Evolutionary conservation across 1,140 invertebrate species (phyloP).

Genomic region (Danaus melanippus): DNA sequence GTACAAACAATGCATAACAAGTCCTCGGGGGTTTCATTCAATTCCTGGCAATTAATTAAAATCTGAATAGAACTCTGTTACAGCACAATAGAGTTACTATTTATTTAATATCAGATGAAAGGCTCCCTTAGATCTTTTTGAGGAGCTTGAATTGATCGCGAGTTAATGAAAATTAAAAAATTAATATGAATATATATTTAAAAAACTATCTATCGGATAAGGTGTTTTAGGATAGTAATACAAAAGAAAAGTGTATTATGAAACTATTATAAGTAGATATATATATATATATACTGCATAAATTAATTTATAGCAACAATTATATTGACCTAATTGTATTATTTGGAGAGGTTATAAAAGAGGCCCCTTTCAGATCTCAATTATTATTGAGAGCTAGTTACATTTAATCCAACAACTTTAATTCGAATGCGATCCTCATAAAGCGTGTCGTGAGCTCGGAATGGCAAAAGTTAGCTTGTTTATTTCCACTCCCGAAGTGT

Average conservation of each 20-base stretch:
- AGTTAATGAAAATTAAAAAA: constrained; percentile 2
- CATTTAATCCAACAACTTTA: constrained; percentile 45
- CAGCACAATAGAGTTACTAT: constrained; percentile 39
- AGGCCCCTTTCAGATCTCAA: constrained; percentile 11
- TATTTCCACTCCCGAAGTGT: constrained; percentile 48
- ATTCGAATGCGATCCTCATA: constrained; percentile 37
- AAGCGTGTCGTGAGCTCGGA: constrained; percentile 40
- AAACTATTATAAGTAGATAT: too few relatives aligned
- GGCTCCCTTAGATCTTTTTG: constrained; percentile 9
- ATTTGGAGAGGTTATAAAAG: too few relatives aligned
- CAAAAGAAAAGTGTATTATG: too few relatives aligned
- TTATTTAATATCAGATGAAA: constrained; percentile 28
- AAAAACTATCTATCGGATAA: too few relatives aligned
- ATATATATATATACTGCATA: too few relatives aligned
- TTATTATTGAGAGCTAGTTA: constrained; percentile 26
- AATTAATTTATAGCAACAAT: too few relatives aligned
- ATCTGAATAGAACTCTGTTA: constrained; percentile 41
- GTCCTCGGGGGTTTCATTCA: constrained; percentile 47
- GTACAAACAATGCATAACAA: constrained; percentile 53
- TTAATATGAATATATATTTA: too few relatives aligned
- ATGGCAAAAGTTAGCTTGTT: constrained; percentile 61
- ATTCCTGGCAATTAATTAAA: constrained; percentile 55
- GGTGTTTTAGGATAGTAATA: too few relatives aligned
- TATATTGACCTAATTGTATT: too few relatives aligned
- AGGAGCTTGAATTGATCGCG: constrained; percentile 8